These are phyloP conservation scores for Centrocercus urophasianus DNA, from an alignment of 2,113 vertebrate genomes.

Conservation along the genomic window DNA sequence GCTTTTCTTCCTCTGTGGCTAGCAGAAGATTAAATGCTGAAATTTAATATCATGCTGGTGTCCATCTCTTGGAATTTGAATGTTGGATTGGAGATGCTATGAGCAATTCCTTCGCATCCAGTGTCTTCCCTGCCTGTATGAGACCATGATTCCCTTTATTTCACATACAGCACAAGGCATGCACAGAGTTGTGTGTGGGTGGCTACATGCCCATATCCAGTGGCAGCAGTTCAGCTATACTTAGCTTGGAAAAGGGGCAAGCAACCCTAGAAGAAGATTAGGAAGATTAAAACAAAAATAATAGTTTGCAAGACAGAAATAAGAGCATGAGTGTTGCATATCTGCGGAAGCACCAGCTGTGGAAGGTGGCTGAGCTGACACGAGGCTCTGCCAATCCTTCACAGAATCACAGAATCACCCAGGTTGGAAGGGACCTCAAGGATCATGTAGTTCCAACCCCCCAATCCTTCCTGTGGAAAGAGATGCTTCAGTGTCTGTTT, in stretches of 20 bases:
- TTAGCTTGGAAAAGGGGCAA: background rate
- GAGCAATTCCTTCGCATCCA: background rate
- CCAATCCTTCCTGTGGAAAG: background rate
- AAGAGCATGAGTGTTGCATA: background rate
- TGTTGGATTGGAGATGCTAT: background rate
- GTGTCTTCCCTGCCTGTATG: background rate
- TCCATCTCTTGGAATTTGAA: background rate
- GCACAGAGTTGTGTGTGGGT: background rate
- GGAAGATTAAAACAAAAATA: constrained; percentile 11
- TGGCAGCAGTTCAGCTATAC: background rate
- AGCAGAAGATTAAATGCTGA: background rate
- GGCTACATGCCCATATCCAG: background rate
- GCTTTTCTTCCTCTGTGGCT: background rate
- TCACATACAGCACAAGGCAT: background rate
- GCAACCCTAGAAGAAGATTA: background rate
- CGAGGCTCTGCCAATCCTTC: background rate
- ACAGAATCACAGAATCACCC: too few relatives aligned
- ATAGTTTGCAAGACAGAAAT: background rate
- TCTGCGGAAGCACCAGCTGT: background rate
- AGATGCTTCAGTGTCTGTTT: background rate
- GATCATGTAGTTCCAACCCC: too few relatives aligned
- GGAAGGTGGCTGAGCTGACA: background rate
- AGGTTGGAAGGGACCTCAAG: too few relatives aligned
- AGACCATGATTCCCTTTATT: rapidly evolving
- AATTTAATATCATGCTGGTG: background rate